A percentile compares a stretch with the other conserved stretches of the same genome.
phyloP scores from a whole-genome alignment of 2,113 vertebrate species.

The Dunckerocampus dactyliophorus region DNA sequence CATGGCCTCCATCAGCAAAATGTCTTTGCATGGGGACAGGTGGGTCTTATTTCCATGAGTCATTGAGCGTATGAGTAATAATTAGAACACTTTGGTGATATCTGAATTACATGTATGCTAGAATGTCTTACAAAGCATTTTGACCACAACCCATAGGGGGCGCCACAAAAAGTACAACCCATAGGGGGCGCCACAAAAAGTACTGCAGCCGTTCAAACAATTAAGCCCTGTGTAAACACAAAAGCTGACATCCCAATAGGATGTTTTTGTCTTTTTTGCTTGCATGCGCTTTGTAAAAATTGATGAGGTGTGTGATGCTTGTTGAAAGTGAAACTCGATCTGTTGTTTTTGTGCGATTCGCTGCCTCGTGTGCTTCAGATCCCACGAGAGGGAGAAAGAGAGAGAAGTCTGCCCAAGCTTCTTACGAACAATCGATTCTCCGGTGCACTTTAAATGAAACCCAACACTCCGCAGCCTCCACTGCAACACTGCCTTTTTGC shows the following conservation, averaged over 20 bases:
- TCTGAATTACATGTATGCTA: too few species aligned
- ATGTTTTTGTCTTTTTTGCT: conserved; percentile 9
- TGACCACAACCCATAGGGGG: too few species aligned
- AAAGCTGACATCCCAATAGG: background rate
- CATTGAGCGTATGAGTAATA: too few species aligned
- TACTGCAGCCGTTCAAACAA: too few species aligned
- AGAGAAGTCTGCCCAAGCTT: conserved; percentile 40
- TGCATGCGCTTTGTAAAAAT: background rate
- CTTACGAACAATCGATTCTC: conserved; percentile 59
- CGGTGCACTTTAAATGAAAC: conserved; percentile 69
- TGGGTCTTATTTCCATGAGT: too few species aligned
- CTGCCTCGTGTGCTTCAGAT: conserved; percentile 11
- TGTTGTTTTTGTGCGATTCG: conserved; percentile 38
- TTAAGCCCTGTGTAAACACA: background rate
- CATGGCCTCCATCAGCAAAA: too few species aligned
- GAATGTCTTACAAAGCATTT: too few species aligned
- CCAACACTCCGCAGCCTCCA: conserved; percentile 49
- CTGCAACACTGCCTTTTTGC: conserved; percentile 41
- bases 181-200: too few species aligned
- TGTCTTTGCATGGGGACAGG: too few species aligned
- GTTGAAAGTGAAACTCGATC: conserved; percentile 52
- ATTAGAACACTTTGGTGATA: too few species aligned
- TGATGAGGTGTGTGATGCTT: conserved; percentile 19
- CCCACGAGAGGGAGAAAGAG: conserved; percentile 42
- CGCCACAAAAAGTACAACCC: too few species aligned